phyloP scores from a whole-genome alignment of 2,113 vertebrate genomes.

The Gopherus flavomarginatus region DNA sequence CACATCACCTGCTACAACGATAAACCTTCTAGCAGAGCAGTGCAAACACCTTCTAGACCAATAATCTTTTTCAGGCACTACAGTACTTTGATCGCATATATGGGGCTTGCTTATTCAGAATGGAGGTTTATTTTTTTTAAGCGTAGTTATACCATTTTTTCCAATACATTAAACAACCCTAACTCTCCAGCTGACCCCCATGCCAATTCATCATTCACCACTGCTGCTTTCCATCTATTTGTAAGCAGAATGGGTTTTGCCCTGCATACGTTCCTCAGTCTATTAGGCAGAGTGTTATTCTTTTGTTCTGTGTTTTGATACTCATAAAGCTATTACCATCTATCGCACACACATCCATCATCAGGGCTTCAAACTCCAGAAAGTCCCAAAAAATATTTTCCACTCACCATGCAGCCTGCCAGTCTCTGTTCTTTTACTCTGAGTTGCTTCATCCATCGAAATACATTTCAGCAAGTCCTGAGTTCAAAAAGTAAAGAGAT shows the following conservation, averaged over 20 bases:
- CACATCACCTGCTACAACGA: not conserved
- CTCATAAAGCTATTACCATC: slow-evolving; percentile 67
- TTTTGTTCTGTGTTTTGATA: slow-evolving; percentile 40
- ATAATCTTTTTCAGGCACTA: not conserved
- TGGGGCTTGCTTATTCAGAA: not conserved
- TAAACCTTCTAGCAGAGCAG: not conserved
- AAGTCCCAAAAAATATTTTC: slow-evolving; percentile 53
- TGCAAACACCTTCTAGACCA: not conserved
- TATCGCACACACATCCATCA: slow-evolving; percentile 62
- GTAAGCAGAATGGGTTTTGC: not conserved
- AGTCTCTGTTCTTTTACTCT: slow-evolving; percentile 72
- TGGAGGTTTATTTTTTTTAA: not conserved
- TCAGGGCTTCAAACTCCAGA: slow-evolving; percentile 46
- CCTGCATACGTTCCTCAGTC: slow-evolving; percentile 41
- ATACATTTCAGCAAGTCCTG: slow-evolving; percentile 48
- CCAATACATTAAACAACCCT: not conserved
- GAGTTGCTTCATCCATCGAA: slow-evolving; percentile 32
- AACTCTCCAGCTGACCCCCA: not conserved
- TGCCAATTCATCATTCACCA: slow-evolving; percentile 27
- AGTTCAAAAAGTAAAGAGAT: slow-evolving; percentile 53
- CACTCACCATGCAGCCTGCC: slow-evolving; percentile 67
- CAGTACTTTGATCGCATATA: rapidly evolving
- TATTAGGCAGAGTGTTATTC: slow-evolving; percentile 42
- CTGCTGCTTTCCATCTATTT: not conserved
- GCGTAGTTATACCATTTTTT: not conserved